Evolutionary conservation across 2,888 invertebrate genomes (phyloP).

Genomic region (Andrena haemorrhoa): DNA sequence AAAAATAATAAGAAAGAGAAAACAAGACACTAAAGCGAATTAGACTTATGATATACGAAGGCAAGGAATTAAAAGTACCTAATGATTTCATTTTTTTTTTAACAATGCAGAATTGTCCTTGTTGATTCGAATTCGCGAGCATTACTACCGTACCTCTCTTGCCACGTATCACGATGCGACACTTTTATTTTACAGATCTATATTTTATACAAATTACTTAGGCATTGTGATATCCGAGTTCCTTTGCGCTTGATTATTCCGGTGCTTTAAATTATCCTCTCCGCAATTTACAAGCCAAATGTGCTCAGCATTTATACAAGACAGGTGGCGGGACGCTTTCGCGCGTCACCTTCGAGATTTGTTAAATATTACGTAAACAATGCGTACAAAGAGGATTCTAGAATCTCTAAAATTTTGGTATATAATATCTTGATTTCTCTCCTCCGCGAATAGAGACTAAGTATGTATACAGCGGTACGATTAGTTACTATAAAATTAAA

Average conservation of each 20-base stretch:
- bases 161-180: constrained; percentile 63
- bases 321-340: constrained; percentile 43
- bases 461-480: constrained; percentile 61
- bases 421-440: constrained; percentile 38
- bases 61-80: constrained; percentile 62
- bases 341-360: constrained; percentile 41
- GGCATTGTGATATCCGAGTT: constrained; percentile 74
- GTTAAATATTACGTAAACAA: constrained; percentile 43
- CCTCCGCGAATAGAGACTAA: constrained; percentile 47
- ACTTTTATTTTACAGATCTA: constrained; percentile 74
- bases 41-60: constrained; percentile 51
- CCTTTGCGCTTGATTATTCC: constrained; percentile 58
- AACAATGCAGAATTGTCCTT: constrained; percentile 60
- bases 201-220: constrained; percentile 79
- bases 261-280: constrained; percentile 55
- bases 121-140: constrained; percentile 47
- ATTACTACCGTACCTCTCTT: constrained; percentile 55
- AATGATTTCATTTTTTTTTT: constrained; percentile 35
- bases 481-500: constrained; percentile 61
- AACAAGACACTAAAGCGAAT: constrained; percentile 38
- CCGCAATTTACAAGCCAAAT: constrained; percentile 72
- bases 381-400: constrained; percentile 67
- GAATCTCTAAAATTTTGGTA: constrained; percentile 47
- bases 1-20: constrained; percentile 23
- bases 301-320: constrained; percentile 67